Evolutionary conservation across 1,140 invertebrate genomes (phyloP).

Genomic region (Drosophila pachea): DNA sequence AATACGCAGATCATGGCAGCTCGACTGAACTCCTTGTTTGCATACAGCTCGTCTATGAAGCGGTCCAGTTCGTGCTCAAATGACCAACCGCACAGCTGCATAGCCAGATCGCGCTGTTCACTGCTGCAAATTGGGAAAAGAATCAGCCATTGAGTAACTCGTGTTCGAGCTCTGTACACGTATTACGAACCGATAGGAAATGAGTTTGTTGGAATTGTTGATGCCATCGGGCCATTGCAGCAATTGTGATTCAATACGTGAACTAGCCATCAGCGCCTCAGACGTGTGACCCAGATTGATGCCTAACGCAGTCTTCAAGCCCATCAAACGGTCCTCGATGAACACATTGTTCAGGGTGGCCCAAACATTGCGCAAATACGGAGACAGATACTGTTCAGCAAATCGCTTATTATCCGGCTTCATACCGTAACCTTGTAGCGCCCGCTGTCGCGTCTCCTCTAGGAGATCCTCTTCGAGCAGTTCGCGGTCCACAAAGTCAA

Average conservation of each 20-base stretch:
- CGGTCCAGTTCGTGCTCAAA: constrained; percentile 81
- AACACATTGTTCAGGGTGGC: constrained; percentile 60
- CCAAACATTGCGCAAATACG: constrained; percentile 71
- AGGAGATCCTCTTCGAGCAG: constrained; percentile 65
- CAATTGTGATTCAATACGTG: constrained; percentile 66
- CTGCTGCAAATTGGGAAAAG: constrained; percentile 80
- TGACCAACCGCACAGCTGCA: constrained; percentile 93
- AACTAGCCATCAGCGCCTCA: constrained; percentile 66
- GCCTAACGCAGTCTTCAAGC: constrained; percentile 80
- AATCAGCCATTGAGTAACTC: neutral
- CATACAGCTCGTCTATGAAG: constrained; percentile 65
- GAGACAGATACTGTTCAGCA: constrained; percentile 48
- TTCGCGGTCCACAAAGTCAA: constrained; percentile 59
- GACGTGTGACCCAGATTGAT: constrained; percentile 80
- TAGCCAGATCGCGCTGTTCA: constrained; percentile 87
- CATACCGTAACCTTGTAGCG: constrained; percentile 66
- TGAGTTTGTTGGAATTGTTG: constrained; percentile 69
- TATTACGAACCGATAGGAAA: constrained; percentile 57
- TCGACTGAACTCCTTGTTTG: constrained; percentile 83
- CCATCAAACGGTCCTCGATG: constrained; percentile 61
- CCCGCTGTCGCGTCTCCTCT: constrained; percentile 68
- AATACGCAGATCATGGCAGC: constrained; percentile 95
- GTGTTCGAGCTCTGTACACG: neutral
- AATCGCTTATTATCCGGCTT: constrained; percentile 55
- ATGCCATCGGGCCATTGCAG: constrained; percentile 76